A percentile compares a stretch with the other conserved stretches of the same genome.
Evolutionary conservation across 2,797 vertebrate species (phyloP).

Genomic region (Oryzias sinensis): DNA sequence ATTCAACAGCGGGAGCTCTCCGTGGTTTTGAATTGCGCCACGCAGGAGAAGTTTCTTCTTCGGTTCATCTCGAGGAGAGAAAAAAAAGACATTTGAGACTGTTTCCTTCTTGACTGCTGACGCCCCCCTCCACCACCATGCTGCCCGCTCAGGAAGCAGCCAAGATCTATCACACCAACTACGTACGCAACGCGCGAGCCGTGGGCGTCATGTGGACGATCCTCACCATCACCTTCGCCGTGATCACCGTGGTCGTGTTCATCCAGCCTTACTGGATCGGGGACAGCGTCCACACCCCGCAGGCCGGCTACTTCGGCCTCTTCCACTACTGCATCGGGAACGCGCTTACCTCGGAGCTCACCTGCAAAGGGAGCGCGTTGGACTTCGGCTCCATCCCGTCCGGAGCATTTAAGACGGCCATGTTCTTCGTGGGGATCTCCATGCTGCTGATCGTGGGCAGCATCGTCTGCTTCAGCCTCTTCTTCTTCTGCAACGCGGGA

Average conservation of each 20-base stretch:
- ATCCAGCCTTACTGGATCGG: constrained; percentile 99
- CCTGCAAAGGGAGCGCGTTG: constrained; percentile 92
- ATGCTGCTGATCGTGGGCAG: constrained; percentile 92
- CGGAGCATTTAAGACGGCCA: constrained; percentile 95
- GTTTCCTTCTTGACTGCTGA: neutral
- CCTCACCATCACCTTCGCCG: constrained; percentile 92
- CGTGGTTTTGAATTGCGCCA: constrained; percentile 6
- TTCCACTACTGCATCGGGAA: constrained; percentile 98
- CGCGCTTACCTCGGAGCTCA: constrained; percentile 92
- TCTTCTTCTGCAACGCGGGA: constrained; percentile 95
- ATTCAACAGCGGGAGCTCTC: constrained; percentile 16
- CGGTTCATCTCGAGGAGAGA: neutral
- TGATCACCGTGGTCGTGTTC: constrained; percentile 92
- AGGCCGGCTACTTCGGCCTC: constrained; percentile 96
- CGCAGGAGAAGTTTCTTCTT: neutral
- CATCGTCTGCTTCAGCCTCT: constrained; percentile 93
- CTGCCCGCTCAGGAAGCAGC: constrained; percentile 93
- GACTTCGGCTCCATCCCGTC: constrained; percentile 96
- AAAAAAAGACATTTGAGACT: too few species aligned
- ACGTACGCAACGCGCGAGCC: constrained; percentile 91
- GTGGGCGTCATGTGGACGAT: constrained; percentile 94
- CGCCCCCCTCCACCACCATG: constrained; percentile 59
- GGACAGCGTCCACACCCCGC: constrained; percentile 93
- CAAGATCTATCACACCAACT: constrained; percentile 97
- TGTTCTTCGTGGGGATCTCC: constrained; percentile 96